Percentiles rank a stretch among this genome's conserved stretches.
These are phyloP conservation scores for Xanthia icteritia DNA, from an alignment of 2,888 invertebrate genomes.

Conservation along the genomic window DNA sequence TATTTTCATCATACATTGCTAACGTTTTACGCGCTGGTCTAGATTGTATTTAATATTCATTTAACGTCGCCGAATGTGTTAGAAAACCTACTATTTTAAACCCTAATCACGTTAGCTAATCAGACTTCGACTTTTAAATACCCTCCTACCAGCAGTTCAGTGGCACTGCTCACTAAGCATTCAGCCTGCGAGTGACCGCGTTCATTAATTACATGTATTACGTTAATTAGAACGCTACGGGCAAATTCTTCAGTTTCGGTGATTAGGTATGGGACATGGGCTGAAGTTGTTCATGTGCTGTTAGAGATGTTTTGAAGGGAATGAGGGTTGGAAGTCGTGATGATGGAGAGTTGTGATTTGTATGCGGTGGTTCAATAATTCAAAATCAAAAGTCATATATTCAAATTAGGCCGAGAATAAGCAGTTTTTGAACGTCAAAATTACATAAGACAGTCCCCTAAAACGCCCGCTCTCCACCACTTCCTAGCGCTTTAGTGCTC, in stretches of 20 bases:
- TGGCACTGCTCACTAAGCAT: conserved; percentile 41
- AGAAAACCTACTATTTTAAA: neutral
- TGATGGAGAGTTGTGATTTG: neutral
- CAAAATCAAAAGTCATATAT: neutral
- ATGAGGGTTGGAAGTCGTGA: neutral
- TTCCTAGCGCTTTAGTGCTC: too few species aligned
- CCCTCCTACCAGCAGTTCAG: conserved; percentile 37
- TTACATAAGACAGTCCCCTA: neutral
- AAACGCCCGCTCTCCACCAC: too few species aligned
- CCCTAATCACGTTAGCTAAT: conserved; percentile 15
- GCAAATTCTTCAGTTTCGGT: conserved; percentile 32
- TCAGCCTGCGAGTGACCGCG: conserved; percentile 19
- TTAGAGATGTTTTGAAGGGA: neutral
- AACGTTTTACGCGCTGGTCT: neutral
- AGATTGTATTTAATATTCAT: neutral
- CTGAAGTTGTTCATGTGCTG: neutral
- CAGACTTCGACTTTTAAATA: conserved; percentile 35
- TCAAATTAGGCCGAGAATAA: neutral
- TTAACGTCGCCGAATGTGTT: neutral
- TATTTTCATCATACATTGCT: neutral
- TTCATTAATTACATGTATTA: conserved; percentile 43
- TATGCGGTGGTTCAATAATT: neutral
- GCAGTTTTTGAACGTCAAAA: neutral
- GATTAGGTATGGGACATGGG: conserved; percentile 14
- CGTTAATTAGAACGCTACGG: conserved; percentile 52